Evolutionary conservation across 2,113 vertebrate species (phyloP), one percentile per base, ranked within the genome.

Genomic region (Pteruthius melanotis): DNA sequence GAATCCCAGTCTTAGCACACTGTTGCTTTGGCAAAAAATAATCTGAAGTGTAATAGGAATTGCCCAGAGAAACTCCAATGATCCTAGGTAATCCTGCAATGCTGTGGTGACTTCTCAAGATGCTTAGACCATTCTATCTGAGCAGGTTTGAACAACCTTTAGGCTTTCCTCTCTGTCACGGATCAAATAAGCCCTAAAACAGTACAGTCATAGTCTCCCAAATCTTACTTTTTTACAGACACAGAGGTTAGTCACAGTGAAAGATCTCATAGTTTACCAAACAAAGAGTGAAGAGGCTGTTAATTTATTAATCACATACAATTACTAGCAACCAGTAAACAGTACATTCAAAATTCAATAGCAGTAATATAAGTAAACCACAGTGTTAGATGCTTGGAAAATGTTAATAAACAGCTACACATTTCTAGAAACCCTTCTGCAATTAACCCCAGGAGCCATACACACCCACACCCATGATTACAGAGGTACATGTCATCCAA

Each of bases 391-490:
- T 53, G 30, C 11, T 81, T 16, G 37, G 9, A 54, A 83, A 52
- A 69, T 30, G 9, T 45, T 81, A 44, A 57, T 47, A 42, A 74
- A 59, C 22, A 79, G 11, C 27, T 65, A 40, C 11, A 72, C 3
- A 56, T 74, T 77, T 80, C 30, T 75, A 42, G 69, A 69, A 18
- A 11, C 2, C 13, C 64, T 84, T 47, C 40, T 65, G 27, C 16
- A 90, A 40, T 87, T 61, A 74, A 81, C 10, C 7, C 9, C 13
- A 60, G 56, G 50, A 80, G 6, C 27, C 11, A 14, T 15, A 42
- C 4, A 39, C 4, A 56, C 2, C 13, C 26, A 35, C 5, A 35
- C 1, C 3, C 19, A 19, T 2, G 6, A 4, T 63, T 45, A 82
- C 22, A 54, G 39, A 64, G 24, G 47, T 60, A 26, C 8, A 6